Base-by-base conservation (phyloP, 2,888 invertebrate species). In the Elmis aenea region DNA sequence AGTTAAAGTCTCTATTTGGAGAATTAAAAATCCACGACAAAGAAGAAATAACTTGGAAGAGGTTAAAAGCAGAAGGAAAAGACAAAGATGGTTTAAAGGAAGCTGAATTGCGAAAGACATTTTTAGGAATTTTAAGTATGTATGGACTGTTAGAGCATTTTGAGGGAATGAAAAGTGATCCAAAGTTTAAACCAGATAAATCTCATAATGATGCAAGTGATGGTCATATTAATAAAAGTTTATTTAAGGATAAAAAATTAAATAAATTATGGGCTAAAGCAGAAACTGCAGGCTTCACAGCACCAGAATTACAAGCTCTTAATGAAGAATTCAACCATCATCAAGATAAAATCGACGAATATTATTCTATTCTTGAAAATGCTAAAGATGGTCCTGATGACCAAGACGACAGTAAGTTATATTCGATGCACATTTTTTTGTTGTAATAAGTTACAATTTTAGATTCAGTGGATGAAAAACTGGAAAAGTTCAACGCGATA, bases 11-110 rank as follows among this genome's bases (percentile, higher is more conserved):
- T 0, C 62, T 95, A 11, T 90, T 85, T 60, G 85, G 86, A 59
- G 94, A 94, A 58, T 69, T 95, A 3, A 89, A 87, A 71, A 77
- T 92, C 24, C 94, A 94, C 44, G 94, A 95, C 58, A 93, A 93
- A 70, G 87, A 91, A 64, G 93, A 95, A 70, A 72, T 92, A 18
- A 78, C 82, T 1, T 79, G 81, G 64, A 95, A 95, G 64, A 81
- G 85, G 57, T 64, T 85, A 2, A 86, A 83, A 59, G 75, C 82
- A 25, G 89, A 92, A 51, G 87, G 87, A 12, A 77, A 83, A 45
- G 94, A 95, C 62, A 86, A 87, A 52, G 89, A 90, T 56, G 93
- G 93, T 0, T 59, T 87, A 3, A 83, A 83, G 59, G 92, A 89
- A 63, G 85, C 88, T 1, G 80, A 81, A 52, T 58, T 93, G 21